Base-by-base conservation (phyloP, 2,888 invertebrate species). In the Nudaria mundana region DNA sequence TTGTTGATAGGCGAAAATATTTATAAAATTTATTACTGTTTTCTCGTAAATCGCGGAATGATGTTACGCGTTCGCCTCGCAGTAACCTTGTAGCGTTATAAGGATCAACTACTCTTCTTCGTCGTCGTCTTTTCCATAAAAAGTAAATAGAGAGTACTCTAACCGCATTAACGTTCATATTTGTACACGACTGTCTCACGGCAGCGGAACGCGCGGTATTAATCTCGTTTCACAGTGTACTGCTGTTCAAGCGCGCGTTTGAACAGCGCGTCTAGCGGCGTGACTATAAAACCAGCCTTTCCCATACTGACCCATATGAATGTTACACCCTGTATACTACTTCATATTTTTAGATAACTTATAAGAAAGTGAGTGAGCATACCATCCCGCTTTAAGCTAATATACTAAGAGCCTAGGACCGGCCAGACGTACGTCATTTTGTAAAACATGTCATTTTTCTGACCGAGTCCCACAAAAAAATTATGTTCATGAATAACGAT, bases 1-100 rank as follows among this genome's bases (percentile, higher is more conserved):
- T 47, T 6, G 35, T 47, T 43, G 43, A 47, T 37, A 43, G 43
- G 40, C 40, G 47, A 48, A 38, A 44, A 44, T 40, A 40, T 31
- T 35, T 45, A 41, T 45, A 13, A 33, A 52, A 41, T 37, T 46
- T 42, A 39, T 40, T 30, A 44, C 18, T 28, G 14, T 6, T 28
- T 28, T 28, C 28, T 28, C 28, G 28, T 28, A 28, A 28, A 28
- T 28, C 28, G 14, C 13, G 14, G 28, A 28, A 28, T 13, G 28
- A 28, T 28, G 14, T 28, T 28, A 28, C 28, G 13, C 14, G 28
- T 28, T 28, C 28, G 25, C 25, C 25, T 25, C 6, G 10, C 25
- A 28, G 28, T 28, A 28, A 29, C 15, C 18, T 18, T 18, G 18
- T 18, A 18, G 18, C 18, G 18, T 18, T 18, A 18, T 18, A 18